Conservation (phyloP, 2,888 invertebrate genomes). For the Hirtodrosophila histrioides region DNA sequence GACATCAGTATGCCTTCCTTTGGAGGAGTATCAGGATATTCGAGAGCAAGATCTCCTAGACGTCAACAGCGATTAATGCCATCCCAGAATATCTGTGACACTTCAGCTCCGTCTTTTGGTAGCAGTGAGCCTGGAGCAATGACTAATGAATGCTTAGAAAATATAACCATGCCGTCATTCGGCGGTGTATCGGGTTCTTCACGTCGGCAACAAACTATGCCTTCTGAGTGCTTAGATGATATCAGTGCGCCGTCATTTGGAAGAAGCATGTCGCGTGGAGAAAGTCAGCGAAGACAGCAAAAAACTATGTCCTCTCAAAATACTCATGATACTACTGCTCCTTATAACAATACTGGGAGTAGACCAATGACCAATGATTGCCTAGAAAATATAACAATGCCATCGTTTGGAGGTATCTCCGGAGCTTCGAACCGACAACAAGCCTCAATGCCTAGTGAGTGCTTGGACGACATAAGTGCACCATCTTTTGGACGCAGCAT, state of each 20-base stretch:
- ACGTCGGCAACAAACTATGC: not conserved
- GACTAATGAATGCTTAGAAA: too few species aligned
- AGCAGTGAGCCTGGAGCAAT: not conserved
- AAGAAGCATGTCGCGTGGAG: slow-evolving; percentile 5
- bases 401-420: slow-evolving; percentile 14
- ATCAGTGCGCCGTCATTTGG: slow-evolving; percentile 18
- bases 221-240: too few species aligned
- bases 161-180: not conserved
- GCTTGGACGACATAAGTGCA: slow-evolving; percentile 10
- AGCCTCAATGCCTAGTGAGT: not conserved
- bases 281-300: not conserved
- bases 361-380: not conserved
- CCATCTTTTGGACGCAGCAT: slow-evolving; percentile 12
- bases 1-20: slow-evolving; percentile 32
- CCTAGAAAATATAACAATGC: slow-evolving; percentile 27
- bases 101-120: slow-evolving; percentile 9
- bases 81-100: slow-evolving; percentile 14
- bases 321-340: not conserved
- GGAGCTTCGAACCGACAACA: not conserved
- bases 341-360: not conserved
- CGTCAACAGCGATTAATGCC: slow-evolving; percentile 13
- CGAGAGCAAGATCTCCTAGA: not conserved
- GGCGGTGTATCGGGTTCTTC: not conserved
- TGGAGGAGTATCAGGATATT: slow-evolving; percentile 4
- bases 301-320: not conserved